Evolutionary conservation across 1,140 invertebrate genomes (phyloP).

Genomic region (Drosophila ficusphila): DNA sequence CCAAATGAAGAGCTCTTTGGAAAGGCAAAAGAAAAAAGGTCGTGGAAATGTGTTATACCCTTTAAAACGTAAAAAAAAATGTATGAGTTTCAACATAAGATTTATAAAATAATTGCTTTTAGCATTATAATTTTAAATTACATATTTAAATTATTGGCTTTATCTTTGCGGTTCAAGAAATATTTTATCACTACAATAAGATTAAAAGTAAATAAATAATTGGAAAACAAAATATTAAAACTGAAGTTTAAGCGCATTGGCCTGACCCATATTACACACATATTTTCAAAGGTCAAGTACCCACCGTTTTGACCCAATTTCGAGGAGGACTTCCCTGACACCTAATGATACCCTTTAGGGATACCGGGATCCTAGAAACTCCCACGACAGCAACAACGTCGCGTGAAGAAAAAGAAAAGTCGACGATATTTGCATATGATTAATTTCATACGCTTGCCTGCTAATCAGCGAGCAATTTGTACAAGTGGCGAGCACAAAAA

Average conservation of each 20-base stretch:
- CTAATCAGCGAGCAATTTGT: slow-evolving; percentile 81
- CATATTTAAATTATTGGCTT: no score
- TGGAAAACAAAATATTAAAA: no score
- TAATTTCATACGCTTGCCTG: slow-evolving; percentile 82
- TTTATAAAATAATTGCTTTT: no score
- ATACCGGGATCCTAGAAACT: slow-evolving; percentile 3
- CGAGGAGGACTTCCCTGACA: background rate
- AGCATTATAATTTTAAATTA: no score
- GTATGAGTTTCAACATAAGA: no score
- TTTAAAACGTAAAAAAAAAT: background rate
- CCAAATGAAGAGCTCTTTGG: slow-evolving; percentile 14
- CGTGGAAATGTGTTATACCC: background rate
- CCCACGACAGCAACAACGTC: slow-evolving; percentile 42
- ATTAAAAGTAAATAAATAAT: no score
- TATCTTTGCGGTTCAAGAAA: no score
- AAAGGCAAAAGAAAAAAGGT: background rate
- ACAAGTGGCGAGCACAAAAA: slow-evolving; percentile 46
- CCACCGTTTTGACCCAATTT: no score
- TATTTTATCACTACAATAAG: no score
- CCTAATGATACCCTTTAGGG: slow-evolving; percentile 27
- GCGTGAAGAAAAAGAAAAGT: slow-evolving; percentile 48
- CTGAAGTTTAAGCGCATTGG: no score
- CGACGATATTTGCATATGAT: slow-evolving; percentile 77
- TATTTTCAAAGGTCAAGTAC: no score
- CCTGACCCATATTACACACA: no score